These are phyloP conservation scores for Steinernema scapterisci DNA, from an alignment of 2,888 invertebrate genomes.

Conservation along the genomic window DNA sequence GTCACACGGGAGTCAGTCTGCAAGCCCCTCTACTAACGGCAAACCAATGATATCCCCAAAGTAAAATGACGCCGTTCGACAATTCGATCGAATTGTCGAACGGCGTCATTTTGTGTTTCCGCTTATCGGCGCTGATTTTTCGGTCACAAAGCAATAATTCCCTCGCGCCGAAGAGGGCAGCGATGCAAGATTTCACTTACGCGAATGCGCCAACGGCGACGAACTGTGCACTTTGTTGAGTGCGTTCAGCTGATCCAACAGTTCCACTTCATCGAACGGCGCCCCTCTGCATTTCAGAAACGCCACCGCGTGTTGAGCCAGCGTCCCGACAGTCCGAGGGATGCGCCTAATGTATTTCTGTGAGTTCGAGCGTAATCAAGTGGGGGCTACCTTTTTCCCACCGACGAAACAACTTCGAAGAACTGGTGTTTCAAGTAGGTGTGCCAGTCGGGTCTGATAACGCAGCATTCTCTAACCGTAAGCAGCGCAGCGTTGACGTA, in stretches of 20 bases:
- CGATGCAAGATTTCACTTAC: background rate
- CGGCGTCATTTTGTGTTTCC: conserved; percentile 11
- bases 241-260: background rate
- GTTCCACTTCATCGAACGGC: background rate
- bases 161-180: background rate
- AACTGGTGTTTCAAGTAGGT: background rate
- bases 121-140: background rate
- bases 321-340: background rate
- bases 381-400: background rate
- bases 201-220: background rate
- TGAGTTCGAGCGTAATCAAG: background rate
- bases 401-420: conserved; percentile 14
- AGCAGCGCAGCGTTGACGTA: conserved; percentile 26
- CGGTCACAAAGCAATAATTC: background rate
- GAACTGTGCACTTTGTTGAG: background rate
- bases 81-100: too few relatives aligned
- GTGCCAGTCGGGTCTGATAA: background rate
- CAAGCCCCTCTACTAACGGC: too few relatives aligned
- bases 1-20: too few relatives aligned
- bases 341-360: background rate
- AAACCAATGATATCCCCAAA: too few relatives aligned
- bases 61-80: too few relatives aligned
- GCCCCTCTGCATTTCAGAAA: background rate
- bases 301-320: background rate
- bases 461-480: background rate